phyloP scores from a whole-genome alignment of 2,113 vertebrate genomes.

The Eonycteris spelaea region DNA sequence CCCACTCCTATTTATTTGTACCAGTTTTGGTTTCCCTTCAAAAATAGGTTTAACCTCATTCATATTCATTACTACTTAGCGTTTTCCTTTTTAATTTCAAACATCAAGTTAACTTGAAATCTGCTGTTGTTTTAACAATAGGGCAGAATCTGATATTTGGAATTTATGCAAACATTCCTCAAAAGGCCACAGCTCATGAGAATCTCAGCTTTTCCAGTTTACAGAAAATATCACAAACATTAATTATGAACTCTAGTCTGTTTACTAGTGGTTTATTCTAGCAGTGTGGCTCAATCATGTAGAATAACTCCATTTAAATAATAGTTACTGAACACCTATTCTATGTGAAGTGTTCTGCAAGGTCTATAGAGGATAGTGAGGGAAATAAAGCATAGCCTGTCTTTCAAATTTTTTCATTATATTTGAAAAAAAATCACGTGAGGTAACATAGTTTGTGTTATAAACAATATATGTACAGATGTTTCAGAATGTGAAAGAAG shows the following conservation, averaged over 20 bases:
- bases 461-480: background rate
- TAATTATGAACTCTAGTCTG: conserved; percentile 16
- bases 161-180: conserved; percentile 23
- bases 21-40: background rate
- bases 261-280: background rate
- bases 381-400: background rate
- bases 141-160: conserved; percentile 25
- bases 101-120: conserved; percentile 21
- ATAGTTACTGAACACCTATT: background rate
- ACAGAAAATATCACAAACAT: background rate
- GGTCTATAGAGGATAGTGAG: background rate
- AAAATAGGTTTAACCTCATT: background rate
- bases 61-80: conserved; percentile 29
- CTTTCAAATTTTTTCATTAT: background rate
- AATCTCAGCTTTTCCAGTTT: conserved; percentile 29
- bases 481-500: background rate
- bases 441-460: background rate
- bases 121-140: conserved; percentile 30
- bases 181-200: conserved; percentile 39
- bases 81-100: conserved; percentile 48
- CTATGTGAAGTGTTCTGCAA: background rate
- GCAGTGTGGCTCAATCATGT: background rate
- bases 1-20: background rate
- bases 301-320: background rate
- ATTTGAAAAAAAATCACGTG: background rate